Evolutionary conservation across 1,140 invertebrate genomes (phyloP).

Genomic region (Arion vulgaris): DNA sequence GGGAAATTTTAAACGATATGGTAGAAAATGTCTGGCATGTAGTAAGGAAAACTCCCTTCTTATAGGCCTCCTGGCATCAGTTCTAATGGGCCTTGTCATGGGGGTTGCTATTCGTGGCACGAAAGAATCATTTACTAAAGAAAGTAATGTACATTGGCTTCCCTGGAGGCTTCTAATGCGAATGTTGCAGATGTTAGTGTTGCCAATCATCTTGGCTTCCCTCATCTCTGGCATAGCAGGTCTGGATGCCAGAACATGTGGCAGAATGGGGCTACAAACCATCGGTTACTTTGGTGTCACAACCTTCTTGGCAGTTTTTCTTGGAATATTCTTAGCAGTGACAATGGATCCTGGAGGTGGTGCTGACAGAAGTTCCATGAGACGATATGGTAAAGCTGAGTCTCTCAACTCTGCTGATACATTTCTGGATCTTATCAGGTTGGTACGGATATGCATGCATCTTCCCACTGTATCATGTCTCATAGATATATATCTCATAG

Average conservation of each 20-base stretch:
- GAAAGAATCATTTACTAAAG: slow-evolving; percentile 48
- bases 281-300: slow-evolving; percentile 93
- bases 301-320: slow-evolving; percentile 77
- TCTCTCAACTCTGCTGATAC: slow-evolving; percentile 63
- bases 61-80: slow-evolving; percentile 60
- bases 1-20: slow-evolving; percentile 43
- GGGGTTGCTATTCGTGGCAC: slow-evolving; percentile 56
- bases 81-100: slow-evolving; percentile 57
- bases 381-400: slow-evolving; percentile 58
- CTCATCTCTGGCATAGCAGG: slow-evolving; percentile 70
- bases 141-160: slow-evolving; percentile 70
- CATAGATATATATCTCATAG: no score
- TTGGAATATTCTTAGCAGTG: slow-evolving; percentile 67
- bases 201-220: slow-evolving; percentile 74
- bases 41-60: slow-evolving; percentile 65
- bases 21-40: slow-evolving; percentile 49
- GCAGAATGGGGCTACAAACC: slow-evolving; percentile 76
- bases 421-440: slow-evolving; percentile 68
- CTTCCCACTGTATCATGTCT: no score
- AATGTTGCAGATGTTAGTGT: slow-evolving; percentile 74
- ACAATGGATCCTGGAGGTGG: slow-evolving; percentile 71
- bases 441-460: slow-evolving; percentile 27
- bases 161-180: slow-evolving; percentile 75
- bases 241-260: slow-evolving; percentile 70
- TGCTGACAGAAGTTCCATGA: slow-evolving; percentile 57